Evolutionary conservation across 1,140 invertebrate genomes (phyloP).

Genomic region (Saccostrea cuccullata): DNA sequence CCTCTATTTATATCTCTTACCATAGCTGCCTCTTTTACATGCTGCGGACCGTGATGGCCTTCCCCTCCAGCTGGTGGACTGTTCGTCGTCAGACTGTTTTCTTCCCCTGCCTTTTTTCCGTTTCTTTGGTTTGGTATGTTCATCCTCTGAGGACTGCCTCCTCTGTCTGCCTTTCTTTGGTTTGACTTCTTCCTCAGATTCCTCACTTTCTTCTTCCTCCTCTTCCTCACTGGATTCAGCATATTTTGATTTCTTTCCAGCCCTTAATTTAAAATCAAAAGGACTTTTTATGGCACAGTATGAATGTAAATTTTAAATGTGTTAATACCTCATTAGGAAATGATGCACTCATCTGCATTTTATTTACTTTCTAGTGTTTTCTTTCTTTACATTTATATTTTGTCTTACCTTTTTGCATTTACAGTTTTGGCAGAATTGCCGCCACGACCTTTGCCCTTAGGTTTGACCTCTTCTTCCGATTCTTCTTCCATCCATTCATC

Average conservation of each 20-base stretch:
- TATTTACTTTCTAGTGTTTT: too few relatives aligned
- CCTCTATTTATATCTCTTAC: conserved; percentile 54
- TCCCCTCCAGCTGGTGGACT: conserved; percentile 39
- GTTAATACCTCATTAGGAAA: too few relatives aligned
- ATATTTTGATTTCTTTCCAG: neutral
- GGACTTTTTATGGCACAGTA: neutral
- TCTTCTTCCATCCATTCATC: conserved; percentile 64
- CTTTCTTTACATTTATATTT: neutral
- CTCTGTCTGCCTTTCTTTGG: conserved; percentile 46
- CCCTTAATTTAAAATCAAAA: neutral
- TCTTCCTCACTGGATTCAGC: conserved; percentile 31
- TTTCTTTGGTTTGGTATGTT: conserved; percentile 14
- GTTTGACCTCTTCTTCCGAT: conserved; percentile 22
- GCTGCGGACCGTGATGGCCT: conserved; percentile 60
- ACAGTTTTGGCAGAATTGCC: conserved; percentile 20
- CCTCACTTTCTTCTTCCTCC: neutral
- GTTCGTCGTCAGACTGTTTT: conserved; percentile 50
- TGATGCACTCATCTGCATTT: too few relatives aligned
- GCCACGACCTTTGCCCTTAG: conserved; percentile 54
- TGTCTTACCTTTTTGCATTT: conserved; percentile 26
- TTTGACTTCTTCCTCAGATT: conserved; percentile 9
- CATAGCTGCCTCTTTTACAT: conserved; percentile 71
- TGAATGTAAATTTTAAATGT: too few relatives aligned
- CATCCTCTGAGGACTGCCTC: conserved; percentile 30
- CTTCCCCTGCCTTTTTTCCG: conserved; percentile 53